These are phyloP conservation scores for Oscheius sp. DNA, from an alignment of 2,888 invertebrate species.

Conservation along the genomic window DNA sequence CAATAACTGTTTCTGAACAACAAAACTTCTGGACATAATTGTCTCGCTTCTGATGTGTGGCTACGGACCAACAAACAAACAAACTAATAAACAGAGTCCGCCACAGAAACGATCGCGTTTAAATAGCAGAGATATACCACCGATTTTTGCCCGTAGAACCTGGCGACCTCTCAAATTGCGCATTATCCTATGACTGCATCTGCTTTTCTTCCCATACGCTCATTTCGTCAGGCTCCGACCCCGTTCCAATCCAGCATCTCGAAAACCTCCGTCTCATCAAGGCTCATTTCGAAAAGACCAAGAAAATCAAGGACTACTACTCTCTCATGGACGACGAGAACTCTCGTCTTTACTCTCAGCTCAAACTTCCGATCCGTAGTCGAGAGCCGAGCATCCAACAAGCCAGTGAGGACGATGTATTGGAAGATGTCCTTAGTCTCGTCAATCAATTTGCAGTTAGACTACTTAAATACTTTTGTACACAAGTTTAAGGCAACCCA, in stretches of 20 bases:
- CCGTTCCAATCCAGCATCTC: constrained; percentile 22
- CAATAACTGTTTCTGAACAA: too few species aligned
- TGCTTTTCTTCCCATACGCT: not conserved
- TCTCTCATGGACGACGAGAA: constrained; percentile 60
- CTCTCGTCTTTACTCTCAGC: constrained; percentile 30
- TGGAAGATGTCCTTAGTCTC: constrained; percentile 31
- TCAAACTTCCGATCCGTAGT: constrained; percentile 14
- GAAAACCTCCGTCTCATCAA: constrained; percentile 38
- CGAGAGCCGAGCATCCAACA: constrained; percentile 14
- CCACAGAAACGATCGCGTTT: too few species aligned
- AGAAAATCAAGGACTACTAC: constrained; percentile 62
- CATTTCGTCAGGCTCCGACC: not conserved
- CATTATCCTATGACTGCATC: too few species aligned
- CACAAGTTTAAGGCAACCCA: constrained; percentile 3
- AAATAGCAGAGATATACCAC: too few species aligned
- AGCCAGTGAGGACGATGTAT: constrained; percentile 15
- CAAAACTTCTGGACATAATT: too few species aligned
- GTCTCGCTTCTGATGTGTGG: too few species aligned
- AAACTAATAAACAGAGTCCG: too few species aligned
- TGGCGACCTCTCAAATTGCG: too few species aligned
- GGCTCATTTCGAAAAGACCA: constrained; percentile 45
- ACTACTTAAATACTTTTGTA: not conserved
- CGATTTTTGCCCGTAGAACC: too few species aligned
- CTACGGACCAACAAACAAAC: too few species aligned
- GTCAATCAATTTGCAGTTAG: constrained; percentile 39